Percentiles rank a stretch among this genome's conserved stretches.
Evolutionary conservation across 2,113 vertebrate genomes (phyloP).

Genomic region (Tinamus guttatus): DNA sequence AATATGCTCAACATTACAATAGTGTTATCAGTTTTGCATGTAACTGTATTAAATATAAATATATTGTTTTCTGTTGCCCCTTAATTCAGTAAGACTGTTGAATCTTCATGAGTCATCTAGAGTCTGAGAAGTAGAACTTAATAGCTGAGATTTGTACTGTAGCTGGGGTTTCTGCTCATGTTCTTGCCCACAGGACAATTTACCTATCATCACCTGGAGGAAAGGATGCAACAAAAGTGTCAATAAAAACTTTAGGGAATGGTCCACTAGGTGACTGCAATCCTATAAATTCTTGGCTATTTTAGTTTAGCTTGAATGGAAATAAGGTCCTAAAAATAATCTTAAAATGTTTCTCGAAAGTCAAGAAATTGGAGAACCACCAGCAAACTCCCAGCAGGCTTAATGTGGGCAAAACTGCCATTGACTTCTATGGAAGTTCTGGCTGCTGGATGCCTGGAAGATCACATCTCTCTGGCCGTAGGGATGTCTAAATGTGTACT

Average conservation of each 20-base stretch:
- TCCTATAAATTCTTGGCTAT: neutral
- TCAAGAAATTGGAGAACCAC: neutral
- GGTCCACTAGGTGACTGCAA: neutral
- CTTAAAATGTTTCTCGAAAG: neutral
- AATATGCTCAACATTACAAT: neutral
- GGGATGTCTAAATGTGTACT: neutral
- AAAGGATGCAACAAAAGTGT: neutral
- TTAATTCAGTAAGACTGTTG: neutral
- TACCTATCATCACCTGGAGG: neutral
- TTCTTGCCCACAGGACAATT: constrained; percentile 11
- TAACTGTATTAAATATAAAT: neutral
- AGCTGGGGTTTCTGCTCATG: neutral
- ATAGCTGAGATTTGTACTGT: neutral
- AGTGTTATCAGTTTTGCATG: neutral
- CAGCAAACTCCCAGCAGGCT: neutral
- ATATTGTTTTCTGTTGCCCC: neutral
- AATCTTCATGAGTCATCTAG: neutral
- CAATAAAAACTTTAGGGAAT: neutral
- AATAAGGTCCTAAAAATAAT: neutral
- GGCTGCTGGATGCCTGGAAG: neutral
- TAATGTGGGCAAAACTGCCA: neutral
- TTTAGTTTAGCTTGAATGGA: neutral
- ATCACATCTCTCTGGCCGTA: neutral
- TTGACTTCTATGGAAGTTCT: neutral
- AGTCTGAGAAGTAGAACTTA: neutral